Conservation (phyloP, 2,888 invertebrate species). For the Physocephala rufipes region DNA sequence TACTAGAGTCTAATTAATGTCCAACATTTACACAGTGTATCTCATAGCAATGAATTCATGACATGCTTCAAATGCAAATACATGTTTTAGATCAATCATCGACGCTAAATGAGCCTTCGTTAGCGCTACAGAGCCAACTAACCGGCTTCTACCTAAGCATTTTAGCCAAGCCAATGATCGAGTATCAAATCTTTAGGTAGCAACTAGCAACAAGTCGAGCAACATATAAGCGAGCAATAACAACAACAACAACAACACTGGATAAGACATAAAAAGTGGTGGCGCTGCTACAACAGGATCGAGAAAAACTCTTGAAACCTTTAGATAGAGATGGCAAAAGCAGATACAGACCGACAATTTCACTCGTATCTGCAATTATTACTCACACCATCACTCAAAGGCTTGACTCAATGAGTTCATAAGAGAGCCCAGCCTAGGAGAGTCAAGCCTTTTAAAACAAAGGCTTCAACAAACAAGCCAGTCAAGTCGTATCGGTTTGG, state of each 20-base stretch:
- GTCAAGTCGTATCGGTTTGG: slow-evolving; percentile 25
- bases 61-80: slow-evolving; percentile 44
- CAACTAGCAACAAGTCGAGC: slow-evolving; percentile 42
- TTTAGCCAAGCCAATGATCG: slow-evolving; percentile 14
- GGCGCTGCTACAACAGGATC: slow-evolving; percentile 13
- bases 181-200: slow-evolving; percentile 41
- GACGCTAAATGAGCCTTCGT: slow-evolving; percentile 47
- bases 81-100: slow-evolving; percentile 51
- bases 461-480: slow-evolving; percentile 1
- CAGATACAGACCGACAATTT: not conserved
- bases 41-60: slow-evolving; percentile 11
- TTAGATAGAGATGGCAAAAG: slow-evolving; percentile 14
- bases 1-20: too few species aligned
- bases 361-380: slow-evolving; percentile 6
- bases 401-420: not conserved
- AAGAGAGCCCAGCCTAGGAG: slow-evolving; percentile 6
- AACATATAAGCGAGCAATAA: slow-evolving; percentile 24
- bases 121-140: slow-evolving; percentile 7
- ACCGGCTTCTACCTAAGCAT: slow-evolving; percentile 22
- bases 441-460: slow-evolving; percentile 45
- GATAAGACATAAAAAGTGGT: not conserved
- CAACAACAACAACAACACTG: not conserved
- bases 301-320: slow-evolving; percentile 29
- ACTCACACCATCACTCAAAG: slow-evolving; percentile 19
- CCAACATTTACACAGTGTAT: slow-evolving; percentile 2